Evolutionary conservation across 2,113 vertebrate species (phyloP).

Genomic region (Micronycteris hirsuta): DNA sequence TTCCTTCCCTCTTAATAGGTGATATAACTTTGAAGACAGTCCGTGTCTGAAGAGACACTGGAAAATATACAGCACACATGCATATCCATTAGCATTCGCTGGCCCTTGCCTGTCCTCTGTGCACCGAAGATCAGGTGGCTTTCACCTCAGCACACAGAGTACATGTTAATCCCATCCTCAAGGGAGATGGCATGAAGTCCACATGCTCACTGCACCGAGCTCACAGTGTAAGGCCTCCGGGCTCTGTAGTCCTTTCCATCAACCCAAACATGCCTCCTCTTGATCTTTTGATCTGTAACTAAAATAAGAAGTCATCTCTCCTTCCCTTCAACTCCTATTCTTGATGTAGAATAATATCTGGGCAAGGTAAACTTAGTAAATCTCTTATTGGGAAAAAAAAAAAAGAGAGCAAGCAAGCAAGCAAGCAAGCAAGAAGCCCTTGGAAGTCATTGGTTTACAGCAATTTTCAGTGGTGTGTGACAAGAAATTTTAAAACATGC

Average conservation of each 20-base stretch:
- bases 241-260: not conserved
- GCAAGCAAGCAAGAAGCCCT: no score
- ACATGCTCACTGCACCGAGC: not conserved
- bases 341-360: not conserved
- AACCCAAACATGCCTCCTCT: not conserved
- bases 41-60: not conserved
- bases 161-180: not conserved
- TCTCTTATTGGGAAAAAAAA: not conserved
- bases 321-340: not conserved
- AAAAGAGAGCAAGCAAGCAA: not conserved
- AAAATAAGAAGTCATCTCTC: not conserved
- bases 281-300: not conserved
- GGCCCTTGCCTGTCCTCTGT: not conserved
- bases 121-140: not conserved
- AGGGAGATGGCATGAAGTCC: not conserved
- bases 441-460: not conserved
- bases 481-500: not conserved
- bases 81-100: not conserved
- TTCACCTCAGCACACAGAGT: not conserved
- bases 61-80: not conserved
- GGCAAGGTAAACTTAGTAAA: not conserved
- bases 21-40: not conserved
- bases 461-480: not conserved
- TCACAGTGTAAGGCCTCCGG: not conserved
- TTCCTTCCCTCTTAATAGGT: not conserved